Conservation (phyloP, 2,113 vertebrate genomes). For the Madoqua kirkii region DNA sequence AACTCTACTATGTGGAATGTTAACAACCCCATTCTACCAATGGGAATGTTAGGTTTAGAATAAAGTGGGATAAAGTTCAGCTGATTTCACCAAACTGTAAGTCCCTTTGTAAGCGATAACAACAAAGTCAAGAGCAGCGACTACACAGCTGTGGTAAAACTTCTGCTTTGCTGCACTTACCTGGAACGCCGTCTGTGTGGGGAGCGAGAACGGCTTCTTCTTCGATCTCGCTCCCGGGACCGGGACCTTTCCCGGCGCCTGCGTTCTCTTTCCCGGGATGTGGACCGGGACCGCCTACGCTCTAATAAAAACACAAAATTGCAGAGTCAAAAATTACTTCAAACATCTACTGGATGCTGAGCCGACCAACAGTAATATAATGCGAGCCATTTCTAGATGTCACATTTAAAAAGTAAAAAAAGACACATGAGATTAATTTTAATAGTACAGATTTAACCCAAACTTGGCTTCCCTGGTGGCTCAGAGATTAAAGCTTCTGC, state of each 20-base stretch:
- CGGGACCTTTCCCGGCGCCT: slow-evolving; percentile 90
- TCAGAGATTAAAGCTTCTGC: too few relatives aligned
- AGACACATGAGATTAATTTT: background rate
- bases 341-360: background rate
- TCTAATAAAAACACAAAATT: slow-evolving; percentile 77
- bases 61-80: background rate
- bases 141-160: background rate
- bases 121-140: background rate
- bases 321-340: background rate
- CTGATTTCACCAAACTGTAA: background rate
- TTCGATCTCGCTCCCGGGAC: slow-evolving; percentile 90
- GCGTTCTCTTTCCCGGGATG: slow-evolving; percentile 91
- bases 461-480: background rate
- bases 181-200: slow-evolving; percentile 93
- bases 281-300: slow-evolving; percentile 91
- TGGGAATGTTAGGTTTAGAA: background rate
- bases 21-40: background rate
- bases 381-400: background rate
- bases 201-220: slow-evolving; percentile 91
- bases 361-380: background rate
- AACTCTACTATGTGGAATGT: background rate
- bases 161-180: slow-evolving; percentile 74
- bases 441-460: background rate
- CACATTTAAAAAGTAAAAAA: background rate
- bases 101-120: background rate